phyloP scores from a whole-genome alignment of 2,888 invertebrate species.

The Cosmia trapezina region DNA sequence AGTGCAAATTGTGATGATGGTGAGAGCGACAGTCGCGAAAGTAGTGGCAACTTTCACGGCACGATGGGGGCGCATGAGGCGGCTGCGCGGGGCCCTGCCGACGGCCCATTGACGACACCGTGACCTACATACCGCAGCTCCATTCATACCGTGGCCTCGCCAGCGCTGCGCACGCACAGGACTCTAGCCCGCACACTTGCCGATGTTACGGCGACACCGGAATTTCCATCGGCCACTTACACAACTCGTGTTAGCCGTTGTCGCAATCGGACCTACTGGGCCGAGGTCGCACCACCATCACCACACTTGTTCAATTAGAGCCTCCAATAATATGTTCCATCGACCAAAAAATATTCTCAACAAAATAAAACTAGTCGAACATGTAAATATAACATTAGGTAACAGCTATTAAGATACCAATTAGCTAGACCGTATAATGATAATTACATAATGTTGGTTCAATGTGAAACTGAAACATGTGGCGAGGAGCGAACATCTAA shows the following conservation, averaged over 20 bases:
- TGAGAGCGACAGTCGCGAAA: constrained; percentile 86
- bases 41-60: constrained; percentile 90
- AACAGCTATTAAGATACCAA: constrained; percentile 58
- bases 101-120: constrained; percentile 90
- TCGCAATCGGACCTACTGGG: constrained; percentile 82
- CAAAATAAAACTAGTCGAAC: constrained; percentile 49
- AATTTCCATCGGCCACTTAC: constrained; percentile 86
- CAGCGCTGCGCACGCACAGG: constrained; percentile 80
- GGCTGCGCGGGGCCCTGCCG: constrained; percentile 85
- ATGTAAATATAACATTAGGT: constrained; percentile 57
- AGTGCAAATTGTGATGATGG: constrained; percentile 82
- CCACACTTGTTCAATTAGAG: constrained; percentile 88
- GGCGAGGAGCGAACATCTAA: constrained; percentile 68
- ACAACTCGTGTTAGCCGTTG: constrained; percentile 81
- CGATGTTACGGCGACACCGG: constrained; percentile 79
- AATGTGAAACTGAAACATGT: constrained; percentile 69
- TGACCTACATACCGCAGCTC: constrained; percentile 89
- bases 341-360: constrained; percentile 68
- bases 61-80: constrained; percentile 86
- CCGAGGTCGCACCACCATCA: constrained; percentile 83
- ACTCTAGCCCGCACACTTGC: constrained; percentile 80
- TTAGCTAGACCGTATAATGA: constrained; percentile 57
- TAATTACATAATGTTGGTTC: constrained; percentile 61
- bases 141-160: constrained; percentile 89
- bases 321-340: constrained; percentile 79